Conservation (phyloP, 2,797 vertebrate genomes). For the Taenioides sp. region DNA sequence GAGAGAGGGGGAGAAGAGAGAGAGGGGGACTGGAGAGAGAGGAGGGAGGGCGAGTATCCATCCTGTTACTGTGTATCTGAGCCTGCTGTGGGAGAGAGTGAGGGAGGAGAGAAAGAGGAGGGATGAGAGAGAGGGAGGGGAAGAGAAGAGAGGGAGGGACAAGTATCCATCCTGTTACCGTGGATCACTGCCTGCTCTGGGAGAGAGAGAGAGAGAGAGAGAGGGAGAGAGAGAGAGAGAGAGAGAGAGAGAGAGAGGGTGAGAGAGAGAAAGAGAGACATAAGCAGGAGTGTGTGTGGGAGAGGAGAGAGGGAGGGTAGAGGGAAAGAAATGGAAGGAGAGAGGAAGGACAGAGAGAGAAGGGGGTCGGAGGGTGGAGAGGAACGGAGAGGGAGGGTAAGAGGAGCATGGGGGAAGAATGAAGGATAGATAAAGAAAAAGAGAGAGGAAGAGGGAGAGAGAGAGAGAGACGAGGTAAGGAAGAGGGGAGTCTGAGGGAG, state of each 20-base stretch:
- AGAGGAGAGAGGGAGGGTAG: neutral
- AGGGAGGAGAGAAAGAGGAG: neutral
- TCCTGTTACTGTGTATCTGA: too few species aligned
- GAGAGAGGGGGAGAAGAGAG: too few species aligned
- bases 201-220: slow-evolving; percentile 41
- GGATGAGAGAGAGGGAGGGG: neutral
- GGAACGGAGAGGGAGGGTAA: too few species aligned
- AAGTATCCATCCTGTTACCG: slow-evolving; percentile 78
- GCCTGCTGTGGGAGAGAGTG: slow-evolving; percentile 25
- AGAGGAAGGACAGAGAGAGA: neutral
- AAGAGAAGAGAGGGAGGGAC: slow-evolving; percentile 15
- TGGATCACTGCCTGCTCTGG: slow-evolving; percentile 21
- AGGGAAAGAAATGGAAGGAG: slow-evolving; percentile 35
- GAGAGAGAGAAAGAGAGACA: too few species aligned
- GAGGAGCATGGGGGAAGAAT: neutral
- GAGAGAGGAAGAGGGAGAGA: neutral
- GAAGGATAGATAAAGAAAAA: neutral
- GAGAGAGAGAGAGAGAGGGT: neutral
- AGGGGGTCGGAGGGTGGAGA: too few species aligned
- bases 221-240: neutral
- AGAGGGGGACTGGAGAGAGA: too few species aligned
- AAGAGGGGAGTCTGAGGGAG: neutral
- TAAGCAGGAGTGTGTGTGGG: too few species aligned
- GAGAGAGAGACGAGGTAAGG: neutral
- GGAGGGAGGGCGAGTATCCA: too few species aligned